phyloP scores from a whole-genome alignment of 2,113 vertebrate genomes.

The Xenopus borealis region DNA sequence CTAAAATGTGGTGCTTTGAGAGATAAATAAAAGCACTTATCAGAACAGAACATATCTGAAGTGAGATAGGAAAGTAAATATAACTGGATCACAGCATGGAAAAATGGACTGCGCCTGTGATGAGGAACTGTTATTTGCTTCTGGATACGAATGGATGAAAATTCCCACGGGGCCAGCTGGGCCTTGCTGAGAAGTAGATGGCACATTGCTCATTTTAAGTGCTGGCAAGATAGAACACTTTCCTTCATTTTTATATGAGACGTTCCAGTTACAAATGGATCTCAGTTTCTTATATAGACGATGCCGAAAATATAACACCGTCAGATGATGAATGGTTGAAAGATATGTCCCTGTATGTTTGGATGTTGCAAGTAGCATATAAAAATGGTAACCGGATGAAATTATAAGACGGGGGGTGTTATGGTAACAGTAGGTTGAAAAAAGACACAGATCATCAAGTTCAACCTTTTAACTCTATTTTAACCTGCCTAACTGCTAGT shows the following conservation, averaged over 20 bases:
- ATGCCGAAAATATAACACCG: constrained; percentile 15
- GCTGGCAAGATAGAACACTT: background rate
- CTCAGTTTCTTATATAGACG: constrained; percentile 13
- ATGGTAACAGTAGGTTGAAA: no score
- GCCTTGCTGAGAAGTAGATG: constrained; percentile 18
- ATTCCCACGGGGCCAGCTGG: background rate
- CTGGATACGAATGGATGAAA: background rate
- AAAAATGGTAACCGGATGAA: no score
- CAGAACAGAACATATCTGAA: constrained; percentile 20
- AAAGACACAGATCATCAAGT: no score
- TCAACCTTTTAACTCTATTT: no score
- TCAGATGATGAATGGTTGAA: background rate
- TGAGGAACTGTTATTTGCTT: constrained; percentile 16
- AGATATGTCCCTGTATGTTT: background rate
- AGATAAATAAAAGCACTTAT: constrained; percentile 42
- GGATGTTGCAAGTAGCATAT: no score
- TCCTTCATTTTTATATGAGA: constrained; percentile 25
- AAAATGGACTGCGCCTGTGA: background rate
- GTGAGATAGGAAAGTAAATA: constrained; percentile 9
- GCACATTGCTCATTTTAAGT: constrained; percentile 3
- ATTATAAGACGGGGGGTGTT: no score
- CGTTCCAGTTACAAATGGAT: background rate
- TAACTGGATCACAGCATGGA: background rate
- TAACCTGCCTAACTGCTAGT: no score
- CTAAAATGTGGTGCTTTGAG: background rate